Conservation (phyloP, 1,140 invertebrate genomes). For the Macrostomum lignano region DNA sequence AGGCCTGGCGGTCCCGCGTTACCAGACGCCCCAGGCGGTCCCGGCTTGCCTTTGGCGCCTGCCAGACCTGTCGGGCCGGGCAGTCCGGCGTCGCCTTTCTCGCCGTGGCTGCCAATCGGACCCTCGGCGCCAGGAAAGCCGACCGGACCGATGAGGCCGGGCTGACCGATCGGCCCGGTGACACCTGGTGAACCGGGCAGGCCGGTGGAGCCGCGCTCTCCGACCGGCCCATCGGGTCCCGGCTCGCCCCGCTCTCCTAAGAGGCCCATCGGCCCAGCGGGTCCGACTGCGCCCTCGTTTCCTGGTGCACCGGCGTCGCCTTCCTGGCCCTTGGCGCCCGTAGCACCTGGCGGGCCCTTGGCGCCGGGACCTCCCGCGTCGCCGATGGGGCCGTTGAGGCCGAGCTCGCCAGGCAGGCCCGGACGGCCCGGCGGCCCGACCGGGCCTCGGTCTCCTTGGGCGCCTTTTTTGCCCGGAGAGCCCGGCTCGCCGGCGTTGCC, state of each 20-base stretch:
- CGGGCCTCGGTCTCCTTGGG: too few relatives aligned
- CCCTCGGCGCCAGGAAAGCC: too few relatives aligned
- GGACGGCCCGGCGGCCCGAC: constrained; percentile 35
- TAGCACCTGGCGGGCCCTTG: constrained; percentile 3
- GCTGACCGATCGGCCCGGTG: too few relatives aligned
- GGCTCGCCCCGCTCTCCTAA: too few relatives aligned
- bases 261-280: background rate
- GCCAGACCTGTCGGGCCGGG: too few relatives aligned
- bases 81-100: too few relatives aligned
- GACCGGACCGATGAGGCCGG: too few relatives aligned
- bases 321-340: background rate
- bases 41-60: constrained; percentile 4
- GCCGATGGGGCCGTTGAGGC: constrained; percentile 3
- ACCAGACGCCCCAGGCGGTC: constrained; percentile 7
- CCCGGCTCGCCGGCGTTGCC: background rate
- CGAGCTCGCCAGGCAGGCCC: constrained; percentile 22
- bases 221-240: too few relatives aligned
- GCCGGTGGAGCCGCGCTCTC: too few relatives aligned
- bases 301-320: constrained; percentile 2
- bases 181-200: too few relatives aligned
- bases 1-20: constrained; percentile 3
- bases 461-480: too few relatives aligned
- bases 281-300: background rate
- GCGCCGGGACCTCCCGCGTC: constrained; percentile 2
- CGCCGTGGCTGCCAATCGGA: too few relatives aligned